Conservation (phyloP, 2,797 vertebrate species). For the Rhinatrema bivittatum region DNA sequence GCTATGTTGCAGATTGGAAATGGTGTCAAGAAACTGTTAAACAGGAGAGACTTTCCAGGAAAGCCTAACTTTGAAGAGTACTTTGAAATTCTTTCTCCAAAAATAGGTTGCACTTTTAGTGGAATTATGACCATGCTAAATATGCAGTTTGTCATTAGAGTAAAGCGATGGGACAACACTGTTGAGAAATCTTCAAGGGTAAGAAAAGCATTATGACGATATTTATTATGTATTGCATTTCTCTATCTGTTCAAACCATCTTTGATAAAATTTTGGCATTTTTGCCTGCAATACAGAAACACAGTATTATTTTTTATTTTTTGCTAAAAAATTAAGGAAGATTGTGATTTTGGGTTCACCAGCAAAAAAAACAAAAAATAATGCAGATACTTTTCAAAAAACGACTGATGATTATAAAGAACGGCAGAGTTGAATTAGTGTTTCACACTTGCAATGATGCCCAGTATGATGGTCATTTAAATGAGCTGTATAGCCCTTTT, state of each 20-base stretch:
- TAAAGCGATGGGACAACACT: slow-evolving; percentile 69
- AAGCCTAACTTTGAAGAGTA: slow-evolving; percentile 79
- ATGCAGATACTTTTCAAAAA: no score
- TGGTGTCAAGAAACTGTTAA: slow-evolving; percentile 80
- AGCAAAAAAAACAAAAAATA: no score
- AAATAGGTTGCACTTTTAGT: slow-evolving; percentile 86
- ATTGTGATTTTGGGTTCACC: no score
- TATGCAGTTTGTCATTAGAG: slow-evolving; percentile 85
- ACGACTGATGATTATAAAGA: no score
- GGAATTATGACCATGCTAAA: slow-evolving; percentile 94
- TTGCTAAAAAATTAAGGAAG: no score
- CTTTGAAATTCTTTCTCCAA: slow-evolving; percentile 82
- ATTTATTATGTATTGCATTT: neutral
- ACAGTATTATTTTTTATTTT: no score
- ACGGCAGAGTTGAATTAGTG: no score
- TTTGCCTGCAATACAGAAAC: no score
- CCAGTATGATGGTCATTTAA: no score
- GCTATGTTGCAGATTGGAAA: slow-evolving; percentile 85
- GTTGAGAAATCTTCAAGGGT: slow-evolving; percentile 77
- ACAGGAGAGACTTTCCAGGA: slow-evolving; percentile 72
- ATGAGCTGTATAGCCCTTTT: no score
- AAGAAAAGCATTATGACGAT: slow-evolving; percentile 37
- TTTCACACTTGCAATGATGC: no score
- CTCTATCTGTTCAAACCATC: slow-evolving; percentile 1
- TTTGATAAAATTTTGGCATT: no score